phyloP scores from a whole-genome alignment of 2,888 invertebrate genomes.

The Yponomeuta cagnagella region DNA sequence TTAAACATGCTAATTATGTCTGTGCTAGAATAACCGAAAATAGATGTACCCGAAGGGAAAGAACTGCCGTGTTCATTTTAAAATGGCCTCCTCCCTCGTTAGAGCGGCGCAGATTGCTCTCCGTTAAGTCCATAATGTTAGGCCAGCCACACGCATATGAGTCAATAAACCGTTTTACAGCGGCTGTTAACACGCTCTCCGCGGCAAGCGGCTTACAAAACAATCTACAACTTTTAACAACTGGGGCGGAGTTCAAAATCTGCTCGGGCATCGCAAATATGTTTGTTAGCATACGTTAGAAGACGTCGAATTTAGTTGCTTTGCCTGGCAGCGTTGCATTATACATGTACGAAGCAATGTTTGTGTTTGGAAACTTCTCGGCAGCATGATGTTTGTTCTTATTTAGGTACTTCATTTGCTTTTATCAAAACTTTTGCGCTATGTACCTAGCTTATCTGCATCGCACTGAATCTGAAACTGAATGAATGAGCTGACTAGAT shows the following conservation, averaged over 20 bases:
- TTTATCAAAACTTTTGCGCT: not conserved
- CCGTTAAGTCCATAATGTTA: not conserved
- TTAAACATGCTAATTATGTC: too few species aligned
- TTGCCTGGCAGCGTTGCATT: not conserved
- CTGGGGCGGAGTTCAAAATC: slow-evolving; percentile 4
- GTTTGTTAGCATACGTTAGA: not conserved
- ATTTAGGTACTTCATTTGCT: not conserved
- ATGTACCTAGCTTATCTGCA: too few species aligned
- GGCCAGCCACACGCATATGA: slow-evolving; percentile 7
- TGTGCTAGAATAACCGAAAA: too few species aligned
- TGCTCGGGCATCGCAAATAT: not conserved
- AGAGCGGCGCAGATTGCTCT: not conserved
- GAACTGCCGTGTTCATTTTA: not conserved
- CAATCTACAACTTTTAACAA: slow-evolving; percentile 9
- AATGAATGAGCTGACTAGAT: too few species aligned
- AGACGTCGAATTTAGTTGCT: not conserved
- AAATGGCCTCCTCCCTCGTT: not conserved
- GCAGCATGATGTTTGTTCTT: not conserved
- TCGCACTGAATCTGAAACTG: too few species aligned
- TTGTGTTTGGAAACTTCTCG: not conserved
- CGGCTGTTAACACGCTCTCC: slow-evolving; percentile 9
- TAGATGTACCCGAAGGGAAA: too few species aligned
- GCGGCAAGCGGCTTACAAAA: not conserved
- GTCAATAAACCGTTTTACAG: slow-evolving; percentile 13
- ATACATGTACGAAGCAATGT: not conserved